Conservation (phyloP, 2,113 vertebrate species). For the Nesogale talazaci region DNA sequence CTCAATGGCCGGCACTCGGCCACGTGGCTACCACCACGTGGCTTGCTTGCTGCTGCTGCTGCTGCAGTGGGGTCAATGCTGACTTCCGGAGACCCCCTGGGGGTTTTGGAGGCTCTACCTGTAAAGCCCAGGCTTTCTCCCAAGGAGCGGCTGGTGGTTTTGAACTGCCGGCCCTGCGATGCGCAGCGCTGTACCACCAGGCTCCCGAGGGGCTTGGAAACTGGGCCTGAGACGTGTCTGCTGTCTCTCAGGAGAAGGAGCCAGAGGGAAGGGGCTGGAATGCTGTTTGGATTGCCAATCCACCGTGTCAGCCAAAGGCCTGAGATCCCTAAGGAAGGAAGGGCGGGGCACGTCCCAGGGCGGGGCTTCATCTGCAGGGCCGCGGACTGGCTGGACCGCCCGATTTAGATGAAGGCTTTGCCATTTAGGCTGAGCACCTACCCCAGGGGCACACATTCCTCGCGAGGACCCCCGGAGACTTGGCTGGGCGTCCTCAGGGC, state of each 20-base stretch:
- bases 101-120: too few species aligned
- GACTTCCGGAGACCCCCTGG: too few species aligned
- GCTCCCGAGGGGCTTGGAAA: neutral
- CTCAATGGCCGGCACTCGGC: neutral
- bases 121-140: too few species aligned
- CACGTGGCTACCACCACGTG: neutral
- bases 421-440: neutral
- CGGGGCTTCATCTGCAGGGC: neutral
- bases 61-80: too few species aligned
- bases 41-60: too few species aligned
- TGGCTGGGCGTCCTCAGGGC: neutral
- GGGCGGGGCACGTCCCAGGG: constrained; percentile 1
- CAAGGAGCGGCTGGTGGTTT: too few species aligned
- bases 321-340: neutral
- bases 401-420: neutral
- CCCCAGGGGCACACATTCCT: neutral
- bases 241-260: neutral
- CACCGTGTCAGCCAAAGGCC: neutral
- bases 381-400: neutral
- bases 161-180: too few species aligned
- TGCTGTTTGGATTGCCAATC: neutral
- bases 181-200: too few species aligned
- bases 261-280: neutral
- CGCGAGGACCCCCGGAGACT: neutral
- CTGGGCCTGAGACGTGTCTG: neutral